Conservation (phyloP, 2,888 invertebrate genomes). For the Pilophorus perplexus region DNA sequence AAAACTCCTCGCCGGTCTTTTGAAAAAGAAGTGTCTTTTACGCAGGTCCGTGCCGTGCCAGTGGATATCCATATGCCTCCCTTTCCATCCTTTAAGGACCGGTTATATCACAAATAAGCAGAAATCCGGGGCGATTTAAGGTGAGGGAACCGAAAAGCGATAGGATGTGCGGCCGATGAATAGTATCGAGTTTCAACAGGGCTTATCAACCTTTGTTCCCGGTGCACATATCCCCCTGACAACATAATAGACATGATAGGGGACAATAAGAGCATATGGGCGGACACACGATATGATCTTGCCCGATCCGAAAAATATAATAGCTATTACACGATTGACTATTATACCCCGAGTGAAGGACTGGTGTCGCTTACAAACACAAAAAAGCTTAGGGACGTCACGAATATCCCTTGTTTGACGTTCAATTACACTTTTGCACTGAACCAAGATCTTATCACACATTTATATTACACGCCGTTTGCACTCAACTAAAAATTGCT, state of each 20-base stretch:
- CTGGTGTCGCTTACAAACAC: constrained; percentile 40
- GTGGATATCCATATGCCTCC: neutral
- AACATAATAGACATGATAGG: constrained; percentile 46
- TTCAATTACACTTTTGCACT: constrained; percentile 36
- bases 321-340: constrained; percentile 44
- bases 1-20: neutral
- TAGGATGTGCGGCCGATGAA: constrained; percentile 43
- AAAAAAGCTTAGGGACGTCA: constrained; percentile 34
- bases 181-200: constrained; percentile 45
- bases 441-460: neutral
- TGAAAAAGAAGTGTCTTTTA: constrained; percentile 16
- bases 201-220: constrained; percentile 44
- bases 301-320: constrained; percentile 40
- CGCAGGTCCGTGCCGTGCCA: constrained; percentile 21
- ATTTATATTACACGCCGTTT: neutral
- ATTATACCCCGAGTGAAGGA: constrained; percentile 34
- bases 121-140: constrained; percentile 39
- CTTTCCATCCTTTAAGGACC: constrained; percentile 16
- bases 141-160: constrained; percentile 37
- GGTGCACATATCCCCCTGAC: constrained; percentile 31
- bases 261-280: constrained; percentile 45
- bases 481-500: too few relatives aligned
- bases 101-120: constrained; percentile 37
- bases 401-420: constrained; percentile 31
- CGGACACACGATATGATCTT: constrained; percentile 43